Percentiles rank a stretch among this genome's conserved stretches.
phyloP scores from a whole-genome alignment of 2,797 vertebrate species.

The Hirundo rustica region DNA sequence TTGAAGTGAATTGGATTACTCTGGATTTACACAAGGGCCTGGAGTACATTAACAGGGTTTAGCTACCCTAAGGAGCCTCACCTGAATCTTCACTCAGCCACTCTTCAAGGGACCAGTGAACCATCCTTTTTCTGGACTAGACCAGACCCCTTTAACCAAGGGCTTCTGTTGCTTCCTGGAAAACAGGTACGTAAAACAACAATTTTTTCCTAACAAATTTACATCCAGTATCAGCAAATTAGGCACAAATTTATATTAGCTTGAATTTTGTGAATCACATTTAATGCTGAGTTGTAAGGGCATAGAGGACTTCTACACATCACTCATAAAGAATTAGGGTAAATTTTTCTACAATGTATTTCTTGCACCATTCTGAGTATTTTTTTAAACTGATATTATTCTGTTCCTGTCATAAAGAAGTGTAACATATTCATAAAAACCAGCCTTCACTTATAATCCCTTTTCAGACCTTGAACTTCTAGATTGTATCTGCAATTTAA shows the following conservation, averaged over 20 bases:
- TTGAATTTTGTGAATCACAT: background rate
- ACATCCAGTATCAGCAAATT: background rate
- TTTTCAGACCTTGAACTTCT: background rate
- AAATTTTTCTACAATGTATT: background rate
- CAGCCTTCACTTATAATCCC: background rate
- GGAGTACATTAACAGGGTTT: background rate
- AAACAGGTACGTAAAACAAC: background rate
- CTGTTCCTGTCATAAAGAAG: background rate
- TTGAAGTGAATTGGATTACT: constrained; percentile 16
- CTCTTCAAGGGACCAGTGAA: background rate
- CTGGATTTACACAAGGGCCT: background rate
- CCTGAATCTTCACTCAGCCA: background rate
- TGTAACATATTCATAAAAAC: background rate
- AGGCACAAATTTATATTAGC: background rate
- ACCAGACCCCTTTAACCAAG: background rate
- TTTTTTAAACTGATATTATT: background rate
- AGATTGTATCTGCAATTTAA: background rate
- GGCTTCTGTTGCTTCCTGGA: background rate
- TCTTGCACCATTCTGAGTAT: background rate
- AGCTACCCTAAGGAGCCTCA: background rate
- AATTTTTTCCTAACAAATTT: background rate
- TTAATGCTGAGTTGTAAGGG: background rate
- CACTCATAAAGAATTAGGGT: background rate
- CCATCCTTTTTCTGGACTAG: background rate
- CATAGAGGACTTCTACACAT: background rate